Conservation (phyloP, 2,888 invertebrate species). For the Lobophora halterata region DNA sequence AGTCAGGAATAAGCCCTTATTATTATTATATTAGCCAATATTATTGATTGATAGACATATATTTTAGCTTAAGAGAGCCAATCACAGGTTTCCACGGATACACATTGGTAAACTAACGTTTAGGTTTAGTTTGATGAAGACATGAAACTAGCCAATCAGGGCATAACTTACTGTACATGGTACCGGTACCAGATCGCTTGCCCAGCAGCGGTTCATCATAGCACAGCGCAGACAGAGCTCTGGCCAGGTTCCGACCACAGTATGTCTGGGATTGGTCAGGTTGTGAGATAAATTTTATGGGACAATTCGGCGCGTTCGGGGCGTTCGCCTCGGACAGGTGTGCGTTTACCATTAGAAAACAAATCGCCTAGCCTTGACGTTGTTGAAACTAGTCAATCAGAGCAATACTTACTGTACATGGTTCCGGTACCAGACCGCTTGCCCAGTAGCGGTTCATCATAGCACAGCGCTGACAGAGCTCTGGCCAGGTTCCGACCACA, state of each 20-base stretch:
- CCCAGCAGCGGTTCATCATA: conserved; percentile 29
- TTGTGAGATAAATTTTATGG: too few relatives aligned
- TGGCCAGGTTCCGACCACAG: conserved; percentile 53
- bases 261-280: conserved; percentile 46
- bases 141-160: not conserved
- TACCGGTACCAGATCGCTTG: conserved; percentile 46
- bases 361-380: too few relatives aligned
- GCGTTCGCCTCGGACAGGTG: too few relatives aligned
- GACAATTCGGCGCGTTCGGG: too few relatives aligned
- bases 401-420: conserved; percentile 45
- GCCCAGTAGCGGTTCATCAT: conserved; percentile 25
- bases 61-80: too few relatives aligned
- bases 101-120: too few relatives aligned
- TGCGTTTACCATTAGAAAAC: too few relatives aligned
- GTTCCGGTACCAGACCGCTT: conserved; percentile 47
- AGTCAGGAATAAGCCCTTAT: too few relatives aligned
- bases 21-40: too few relatives aligned
- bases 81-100: too few relatives aligned
- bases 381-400: not conserved
- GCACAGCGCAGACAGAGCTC: conserved; percentile 48
- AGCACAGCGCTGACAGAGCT: conserved; percentile 48
- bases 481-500: conserved; percentile 53
- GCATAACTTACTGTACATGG: conserved; percentile 46
- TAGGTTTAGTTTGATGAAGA: too few relatives aligned
- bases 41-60: too few relatives aligned